These are phyloP conservation scores for Tetropium fuscum DNA, from an alignment of 2,888 invertebrate species.

Conservation along the genomic window DNA sequence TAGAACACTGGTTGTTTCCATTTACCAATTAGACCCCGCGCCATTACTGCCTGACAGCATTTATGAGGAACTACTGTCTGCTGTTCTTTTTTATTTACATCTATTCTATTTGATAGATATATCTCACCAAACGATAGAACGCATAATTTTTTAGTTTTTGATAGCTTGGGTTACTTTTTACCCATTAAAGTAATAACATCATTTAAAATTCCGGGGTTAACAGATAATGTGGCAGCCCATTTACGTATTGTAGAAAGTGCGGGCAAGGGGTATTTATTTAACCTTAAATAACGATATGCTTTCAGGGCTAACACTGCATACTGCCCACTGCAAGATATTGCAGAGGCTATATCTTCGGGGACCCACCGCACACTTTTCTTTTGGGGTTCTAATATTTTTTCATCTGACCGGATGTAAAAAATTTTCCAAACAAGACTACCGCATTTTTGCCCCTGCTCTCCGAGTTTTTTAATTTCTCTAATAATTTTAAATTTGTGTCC, in stretches of 20 bases:
- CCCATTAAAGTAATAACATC: constrained; percentile 8
- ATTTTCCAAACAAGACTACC: not conserved
- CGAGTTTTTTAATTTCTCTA: not conserved
- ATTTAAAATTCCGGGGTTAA: constrained; percentile 7
- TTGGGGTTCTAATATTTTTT: not conserved
- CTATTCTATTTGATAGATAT: constrained; percentile 34
- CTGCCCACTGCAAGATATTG: too few relatives aligned
- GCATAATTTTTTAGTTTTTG: constrained; percentile 26
- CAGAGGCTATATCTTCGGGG: not conserved
- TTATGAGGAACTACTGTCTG: constrained; percentile 23
- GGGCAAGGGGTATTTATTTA: not conserved
- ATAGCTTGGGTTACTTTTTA: not conserved
- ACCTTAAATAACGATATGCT: constrained; percentile 1
- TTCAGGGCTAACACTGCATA: too few relatives aligned
- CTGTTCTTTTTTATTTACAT: constrained; percentile 37
- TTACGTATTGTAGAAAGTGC: constrained; percentile 3
- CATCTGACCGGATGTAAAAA: not conserved
- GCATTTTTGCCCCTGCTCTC: not conserved
- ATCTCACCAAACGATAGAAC: constrained; percentile 37
- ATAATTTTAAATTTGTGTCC: not conserved
- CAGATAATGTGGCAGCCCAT: constrained; percentile 4
- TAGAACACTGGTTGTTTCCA: constrained; percentile 4
- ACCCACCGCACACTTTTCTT: not conserved
- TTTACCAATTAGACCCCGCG: not conserved
- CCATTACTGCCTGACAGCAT: constrained; percentile 16